Base-by-base conservation (phyloP, 2,888 invertebrate species). In the Ametastegia equiseti region DNA sequence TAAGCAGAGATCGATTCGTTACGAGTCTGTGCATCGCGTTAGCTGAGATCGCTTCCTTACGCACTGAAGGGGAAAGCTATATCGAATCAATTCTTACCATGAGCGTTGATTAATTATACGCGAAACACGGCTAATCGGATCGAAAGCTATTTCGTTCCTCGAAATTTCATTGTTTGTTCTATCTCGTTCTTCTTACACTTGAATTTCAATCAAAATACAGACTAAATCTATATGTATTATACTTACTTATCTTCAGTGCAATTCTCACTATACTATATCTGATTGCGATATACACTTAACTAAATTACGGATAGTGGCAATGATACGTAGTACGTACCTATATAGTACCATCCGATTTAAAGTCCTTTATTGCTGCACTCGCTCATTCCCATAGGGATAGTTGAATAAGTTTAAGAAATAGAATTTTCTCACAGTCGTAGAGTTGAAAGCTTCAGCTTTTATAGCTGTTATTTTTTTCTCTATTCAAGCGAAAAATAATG, bases 31-130 rank as follows among this genome's bases (percentile, higher is more conserved):
- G 67, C 67, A 67, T 67, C 39, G 39, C 39, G 13, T 67, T 67
- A 67, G 39, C 36, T 39, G 13, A 19, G 39, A 39, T 39, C 19
- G 67, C 23, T 67, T 39, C 36, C 23, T 36, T 19, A 36, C 39
- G 67, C 67, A 67, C 67, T 39, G 67, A 67, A 67, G 67, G 23
- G 39, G 67, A 67, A 67, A 67, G 67, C 67, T 71, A 47, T 71
- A 45, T 47, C 27, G 30, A 71, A 71, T 47, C 45, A 45, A 45
- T 71, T 71, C 30, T 45, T 27, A 6, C 71, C 71, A 15, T 11
- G 23, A 71, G 45, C 71, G 15, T 45, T 71, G 71, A 71, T 71
- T 45, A 30, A 71, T 71, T 71, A 30, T 45, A 45, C 45, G 13
- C 27, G n/a, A 3, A 30, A 71, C 71, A 27, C 9, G 45, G 71